phyloP scores from a whole-genome alignment of 2,888 invertebrate species.

The Andrena trimmerana region DNA sequence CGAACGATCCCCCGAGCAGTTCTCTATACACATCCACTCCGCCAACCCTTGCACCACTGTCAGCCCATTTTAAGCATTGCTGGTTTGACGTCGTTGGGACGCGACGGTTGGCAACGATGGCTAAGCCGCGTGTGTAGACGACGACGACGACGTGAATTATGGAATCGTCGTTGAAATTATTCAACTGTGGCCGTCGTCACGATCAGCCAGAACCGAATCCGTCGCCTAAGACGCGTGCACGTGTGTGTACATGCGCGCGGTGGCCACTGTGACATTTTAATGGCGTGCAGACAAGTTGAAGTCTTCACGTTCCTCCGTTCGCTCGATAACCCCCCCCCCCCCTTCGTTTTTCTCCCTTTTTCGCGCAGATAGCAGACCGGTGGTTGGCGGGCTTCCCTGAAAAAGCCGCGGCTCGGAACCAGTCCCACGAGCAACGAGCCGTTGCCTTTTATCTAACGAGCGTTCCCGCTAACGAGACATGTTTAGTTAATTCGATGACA shows the following conservation, averaged over 20 bases:
- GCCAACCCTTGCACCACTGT: conserved; percentile 43
- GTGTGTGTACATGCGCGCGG: conserved; percentile 2
- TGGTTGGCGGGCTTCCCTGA: conserved; percentile 15
- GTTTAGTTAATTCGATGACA: conserved; percentile 50
- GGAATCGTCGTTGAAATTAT: conserved; percentile 67
- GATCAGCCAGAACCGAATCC: conserved; percentile 66
- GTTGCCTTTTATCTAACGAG: conserved; percentile 51
- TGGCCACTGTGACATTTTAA: conserved; percentile 65
- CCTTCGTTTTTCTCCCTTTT: conserved; percentile 26
- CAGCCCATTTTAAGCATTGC: conserved; percentile 26
- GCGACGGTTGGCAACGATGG: conserved; percentile 31
- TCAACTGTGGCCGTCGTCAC: conserved; percentile 70
- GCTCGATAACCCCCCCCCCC: conserved; percentile 55
- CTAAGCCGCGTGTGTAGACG: conserved; percentile 61
- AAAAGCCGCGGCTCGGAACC: conserved; percentile 45
- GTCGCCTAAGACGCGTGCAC: conserved; percentile 47
- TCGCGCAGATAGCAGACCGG: conserved; percentile 7
- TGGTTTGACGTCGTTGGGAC: conserved; percentile 35
- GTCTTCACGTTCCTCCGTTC: conserved; percentile 55
- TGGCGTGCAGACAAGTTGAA: conserved; percentile 68
- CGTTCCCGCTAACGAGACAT: conserved; percentile 48
- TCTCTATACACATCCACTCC: conserved; percentile 60
- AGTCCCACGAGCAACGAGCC: conserved; percentile 47
- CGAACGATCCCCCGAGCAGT: conserved; percentile 13
- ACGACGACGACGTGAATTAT: conserved; percentile 72